Conservation (phyloP, 2,797 vertebrate genomes). For the Lacerta agilis region DNA sequence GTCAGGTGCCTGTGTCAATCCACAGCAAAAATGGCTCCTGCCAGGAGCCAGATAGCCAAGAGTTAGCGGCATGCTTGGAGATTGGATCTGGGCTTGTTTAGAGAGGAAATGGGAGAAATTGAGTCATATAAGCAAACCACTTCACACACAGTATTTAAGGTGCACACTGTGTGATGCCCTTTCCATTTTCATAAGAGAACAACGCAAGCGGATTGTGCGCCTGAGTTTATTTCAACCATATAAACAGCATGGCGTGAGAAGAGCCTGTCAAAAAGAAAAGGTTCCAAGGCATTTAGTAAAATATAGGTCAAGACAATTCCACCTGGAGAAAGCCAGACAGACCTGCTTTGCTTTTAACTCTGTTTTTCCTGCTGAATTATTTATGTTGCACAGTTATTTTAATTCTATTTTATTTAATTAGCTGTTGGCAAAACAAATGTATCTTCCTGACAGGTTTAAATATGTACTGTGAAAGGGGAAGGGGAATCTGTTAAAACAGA, state of each 20-base stretch:
- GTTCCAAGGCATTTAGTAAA: slow-evolving; percentile 21
- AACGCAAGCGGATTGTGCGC: background rate
- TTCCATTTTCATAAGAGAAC: background rate
- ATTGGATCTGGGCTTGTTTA: background rate
- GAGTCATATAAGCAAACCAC: background rate
- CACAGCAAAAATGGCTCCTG: background rate
- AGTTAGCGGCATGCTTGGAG: background rate
- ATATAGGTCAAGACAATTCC: slow-evolving; percentile 20
- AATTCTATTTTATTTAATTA: slow-evolving; percentile 14
- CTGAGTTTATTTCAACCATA: background rate
- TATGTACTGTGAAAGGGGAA: background rate
- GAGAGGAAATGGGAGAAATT: background rate
- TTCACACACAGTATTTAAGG: background rate
- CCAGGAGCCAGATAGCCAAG: background rate
- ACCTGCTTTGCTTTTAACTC: background rate
- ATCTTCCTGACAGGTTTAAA: slow-evolving; percentile 2
- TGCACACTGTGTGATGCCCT: background rate
- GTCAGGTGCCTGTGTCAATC: background rate
- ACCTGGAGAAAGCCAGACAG: background rate
- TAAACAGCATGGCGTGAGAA: background rate
- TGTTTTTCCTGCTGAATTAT: slow-evolving; percentile 25
- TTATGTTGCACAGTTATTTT: background rate
- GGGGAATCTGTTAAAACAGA: background rate
- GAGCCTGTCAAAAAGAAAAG: slow-evolving; percentile 19
- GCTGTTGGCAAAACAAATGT: slow-evolving; percentile 21